Base-by-base conservation (phyloP, 2,888 invertebrate species). In the Trichopria drosophilae region DNA sequence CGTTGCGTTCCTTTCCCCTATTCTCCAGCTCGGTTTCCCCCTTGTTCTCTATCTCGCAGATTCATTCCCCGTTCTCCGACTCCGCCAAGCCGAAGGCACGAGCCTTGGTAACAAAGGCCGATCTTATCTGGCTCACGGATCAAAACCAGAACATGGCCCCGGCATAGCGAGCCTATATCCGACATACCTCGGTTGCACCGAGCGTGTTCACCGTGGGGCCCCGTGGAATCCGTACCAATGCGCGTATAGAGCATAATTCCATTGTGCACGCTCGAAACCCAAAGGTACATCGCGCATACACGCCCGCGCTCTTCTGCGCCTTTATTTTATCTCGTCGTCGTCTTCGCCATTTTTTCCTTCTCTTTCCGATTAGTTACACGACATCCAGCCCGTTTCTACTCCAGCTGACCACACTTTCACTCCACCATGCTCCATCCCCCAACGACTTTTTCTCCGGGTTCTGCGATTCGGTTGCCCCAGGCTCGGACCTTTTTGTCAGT, bases 71-170 rank as follows among this genome's bases (percentile, higher is more conserved):
- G 43, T 29, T 22, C 23, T 35, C 46, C 40, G 35, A 29, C 51
- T 59, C 52, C 61, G 58, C 62, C 60, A 65, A 70, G 64, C 62
- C 63, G 58, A 64, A 70, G 70, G 67, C 70, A 69, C 72, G 68
- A 68, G 71, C 68, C 71, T 63, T 65, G 64, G 68, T 66, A 72
- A 73, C 73, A 73, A 72, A 73, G 72, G 68, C 67, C 67, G 68
- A 72, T 66, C 68, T 73, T 73, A 73, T 72, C 73, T 67, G 64
- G 67, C 64, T 60, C 65, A 72, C 71, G 70, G 68, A 73, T 73
- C 73, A 71, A 73, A 73, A 73, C 66, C 71, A 71, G 69, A 73
- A 73, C 71, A 73, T 69, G 69, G 70, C 62, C 70, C 68, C 68
- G 62, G 71, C 73, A 71, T 72, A 71, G 70, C 70, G 62, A 60